Evolutionary conservation across 2,888 invertebrate species (phyloP), one percentile per base, ranked within the genome.

Genomic region (Chrysotoxum bicinctum): DNA sequence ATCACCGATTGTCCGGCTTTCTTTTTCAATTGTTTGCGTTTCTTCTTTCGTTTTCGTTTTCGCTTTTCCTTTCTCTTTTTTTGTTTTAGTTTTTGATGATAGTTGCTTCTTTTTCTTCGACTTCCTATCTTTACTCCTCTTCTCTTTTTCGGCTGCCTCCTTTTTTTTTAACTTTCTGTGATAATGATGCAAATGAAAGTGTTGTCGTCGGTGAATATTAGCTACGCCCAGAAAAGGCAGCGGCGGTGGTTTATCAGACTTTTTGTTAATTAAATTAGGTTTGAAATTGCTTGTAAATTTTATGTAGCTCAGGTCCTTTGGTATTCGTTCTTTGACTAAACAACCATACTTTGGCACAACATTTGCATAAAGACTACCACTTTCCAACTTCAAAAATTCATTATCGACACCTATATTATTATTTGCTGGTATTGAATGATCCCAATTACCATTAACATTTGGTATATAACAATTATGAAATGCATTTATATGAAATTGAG

Each of bases 391-490:
- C 7, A 37, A 16, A 21, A 12, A 48, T 7, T 79, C 64, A 9
- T 60, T 56, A 4, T 58, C 21, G 45, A 8, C 43, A 16, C 5
- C 45, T 7, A 21, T 9, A 58, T 21, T 58, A 58, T 8, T 58
- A 23, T 56, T 30, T 26, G 32, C 54, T n/a, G 79, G 72, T 12
- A 58, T 82, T 30, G 91, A 90, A 92, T 87, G 87, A 87, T 90
- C 21, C 91, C 93, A 92, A 80, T 94, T 94, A 87, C 94, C 95
- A 90, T 94, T 95, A 62, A 95, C 92, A 82, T 94, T 94, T 64
- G 94, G 93, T 87, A 94, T 91, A 85, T 90, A 92, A 48, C 91
- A 92, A 89, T 94, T 92, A 90, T 94, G 94, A 74, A 94, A 91
- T 74, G 93, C 92, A 81, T 92, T 92, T 75, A 95, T 93, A 85